Evolutionary conservation across 2,797 vertebrate genomes (phyloP).

Genomic region (Chrosomus eos): DNA sequence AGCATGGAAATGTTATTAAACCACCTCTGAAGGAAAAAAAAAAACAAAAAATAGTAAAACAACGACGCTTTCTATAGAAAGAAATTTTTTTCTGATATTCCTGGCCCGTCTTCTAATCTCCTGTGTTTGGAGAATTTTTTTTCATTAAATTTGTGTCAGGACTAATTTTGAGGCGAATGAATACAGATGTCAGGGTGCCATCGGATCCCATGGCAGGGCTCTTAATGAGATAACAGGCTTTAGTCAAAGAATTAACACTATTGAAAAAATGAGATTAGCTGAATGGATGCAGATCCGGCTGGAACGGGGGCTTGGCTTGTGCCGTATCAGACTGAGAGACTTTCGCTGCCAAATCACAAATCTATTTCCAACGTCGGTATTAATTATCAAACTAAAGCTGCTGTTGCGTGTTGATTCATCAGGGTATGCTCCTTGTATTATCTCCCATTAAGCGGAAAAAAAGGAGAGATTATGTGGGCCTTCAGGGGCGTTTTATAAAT

Average conservation of each 20-base stretch:
- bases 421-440: constrained; percentile 75
- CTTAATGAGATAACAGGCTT: constrained; percentile 84
- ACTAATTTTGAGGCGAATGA: constrained; percentile 78
- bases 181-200: constrained; percentile 83
- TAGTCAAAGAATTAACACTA: constrained; percentile 80
- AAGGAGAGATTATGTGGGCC: constrained; percentile 77
- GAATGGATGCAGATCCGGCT: constrained; percentile 57
- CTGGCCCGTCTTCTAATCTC: constrained; percentile 75
- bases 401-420: constrained; percentile 82
- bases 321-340: constrained; percentile 67
- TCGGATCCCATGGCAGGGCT: constrained; percentile 75
- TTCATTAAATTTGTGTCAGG: constrained; percentile 79
- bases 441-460: constrained; percentile 78
- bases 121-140: constrained; percentile 62
- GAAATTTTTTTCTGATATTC: constrained; percentile 57
- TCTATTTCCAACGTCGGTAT: constrained; percentile 81
- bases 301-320: constrained; percentile 52
- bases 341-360: constrained; percentile 78
- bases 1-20: constrained; percentile 52
- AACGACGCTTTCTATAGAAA: constrained; percentile 46
- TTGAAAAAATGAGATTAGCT: constrained; percentile 67
- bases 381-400: constrained; percentile 82
- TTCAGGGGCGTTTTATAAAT: constrained; percentile 77
- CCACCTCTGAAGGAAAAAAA: constrained; percentile 46
- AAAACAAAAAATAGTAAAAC: constrained; percentile 62